These are phyloP conservation scores for Podotricha telesiphe DNA, from an alignment of 2,888 invertebrate species.

Conservation along the genomic window DNA sequence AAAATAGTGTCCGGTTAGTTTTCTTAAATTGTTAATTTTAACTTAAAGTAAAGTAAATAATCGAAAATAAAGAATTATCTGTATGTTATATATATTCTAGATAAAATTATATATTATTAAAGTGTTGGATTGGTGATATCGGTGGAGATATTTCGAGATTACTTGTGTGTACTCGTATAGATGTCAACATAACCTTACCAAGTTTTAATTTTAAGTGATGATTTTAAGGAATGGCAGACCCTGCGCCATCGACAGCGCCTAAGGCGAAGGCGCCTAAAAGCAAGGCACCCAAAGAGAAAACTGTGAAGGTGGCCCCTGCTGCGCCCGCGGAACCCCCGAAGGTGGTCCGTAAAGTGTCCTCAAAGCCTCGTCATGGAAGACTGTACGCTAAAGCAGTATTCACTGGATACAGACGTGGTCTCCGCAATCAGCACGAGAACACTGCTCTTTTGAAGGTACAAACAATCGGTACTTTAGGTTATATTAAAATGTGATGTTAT, in stretches of 20 bases:
- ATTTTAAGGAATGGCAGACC: constrained; percentile 86
- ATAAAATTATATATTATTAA: constrained; percentile 41
- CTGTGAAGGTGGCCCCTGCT: constrained; percentile 80
- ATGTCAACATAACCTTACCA: constrained; percentile 79
- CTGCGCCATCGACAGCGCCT: constrained; percentile 77
- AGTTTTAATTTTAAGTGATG: constrained; percentile 50
- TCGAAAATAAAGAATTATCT: constrained; percentile 34
- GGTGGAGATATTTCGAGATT: constrained; percentile 65
- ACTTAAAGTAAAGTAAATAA: constrained; percentile 41
- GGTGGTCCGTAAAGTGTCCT: constrained; percentile 78
- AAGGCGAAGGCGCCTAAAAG: constrained; percentile 82
- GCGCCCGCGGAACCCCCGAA: constrained; percentile 81
- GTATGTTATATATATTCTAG: constrained; percentile 21
- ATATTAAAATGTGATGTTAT: constrained; percentile 15
- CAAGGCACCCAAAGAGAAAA: constrained; percentile 84
- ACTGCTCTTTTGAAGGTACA: constrained; percentile 94
- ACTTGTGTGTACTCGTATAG: constrained; percentile 48
- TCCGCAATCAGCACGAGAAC: constrained; percentile 98
- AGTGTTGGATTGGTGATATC: constrained; percentile 55
- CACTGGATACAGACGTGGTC: constrained; percentile 97
- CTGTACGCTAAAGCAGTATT: constrained; percentile 99
- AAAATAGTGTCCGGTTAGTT: constrained; percentile 75
- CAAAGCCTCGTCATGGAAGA: constrained; percentile 88
- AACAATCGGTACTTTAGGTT: constrained; percentile 10
- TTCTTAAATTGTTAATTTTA: constrained; percentile 52